These are phyloP conservation scores for Psilopogon haemacephalus DNA, from an alignment of 2,113 vertebrate genomes.

Conservation along the genomic window DNA sequence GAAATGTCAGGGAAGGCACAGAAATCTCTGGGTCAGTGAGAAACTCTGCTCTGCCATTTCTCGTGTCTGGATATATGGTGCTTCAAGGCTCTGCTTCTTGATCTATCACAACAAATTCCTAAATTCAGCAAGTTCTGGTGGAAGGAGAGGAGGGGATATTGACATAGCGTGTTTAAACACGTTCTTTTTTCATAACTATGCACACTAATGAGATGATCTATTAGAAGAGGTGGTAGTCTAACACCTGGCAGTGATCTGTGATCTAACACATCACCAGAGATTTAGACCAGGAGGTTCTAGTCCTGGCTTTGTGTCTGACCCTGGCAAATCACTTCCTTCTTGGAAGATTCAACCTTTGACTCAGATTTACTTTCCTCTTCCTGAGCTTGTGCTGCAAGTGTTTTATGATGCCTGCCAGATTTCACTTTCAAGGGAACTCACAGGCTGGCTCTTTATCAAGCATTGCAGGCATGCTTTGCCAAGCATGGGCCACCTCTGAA, in stretches of 20 bases:
- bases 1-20: not conserved
- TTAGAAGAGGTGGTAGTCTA: not conserved
- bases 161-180: accelerated
- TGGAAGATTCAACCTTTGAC: not conserved
- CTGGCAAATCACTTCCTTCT: not conserved
- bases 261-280: not conserved
- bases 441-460: not conserved
- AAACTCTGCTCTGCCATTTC: accelerated
- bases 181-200: not conserved
- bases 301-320: not conserved
- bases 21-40: not conserved
- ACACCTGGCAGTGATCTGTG: not conserved
- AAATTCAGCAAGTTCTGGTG: not conserved
- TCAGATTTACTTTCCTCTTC: not conserved
- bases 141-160: not conserved
- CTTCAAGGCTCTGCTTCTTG: not conserved
- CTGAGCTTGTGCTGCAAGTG: not conserved
- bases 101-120: not conserved
- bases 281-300: not conserved
- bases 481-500: not conserved
- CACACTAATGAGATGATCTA: not conserved
- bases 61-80: accelerated
- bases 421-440: not conserved
- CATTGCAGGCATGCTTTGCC: not conserved
- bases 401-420: not conserved